These are phyloP conservation scores for Ammodytes dubius DNA, from an alignment of 2,113 vertebrate genomes.

Conservation along the genomic window DNA sequence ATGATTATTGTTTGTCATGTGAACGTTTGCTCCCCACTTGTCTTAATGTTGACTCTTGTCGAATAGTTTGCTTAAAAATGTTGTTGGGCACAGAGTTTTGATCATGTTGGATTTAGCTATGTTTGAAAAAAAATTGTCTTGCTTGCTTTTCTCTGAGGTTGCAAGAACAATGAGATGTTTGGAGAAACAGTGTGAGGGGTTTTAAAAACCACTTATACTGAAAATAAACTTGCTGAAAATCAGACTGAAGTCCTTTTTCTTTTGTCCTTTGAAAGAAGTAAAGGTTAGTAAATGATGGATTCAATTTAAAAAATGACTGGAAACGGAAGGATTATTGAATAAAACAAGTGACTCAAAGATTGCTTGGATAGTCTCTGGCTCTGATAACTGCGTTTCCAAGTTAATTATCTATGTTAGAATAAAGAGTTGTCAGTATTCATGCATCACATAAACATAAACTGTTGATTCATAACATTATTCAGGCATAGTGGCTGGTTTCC, in stretches of 20 bases:
- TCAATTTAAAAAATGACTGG: not conserved
- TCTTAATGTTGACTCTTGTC: slow-evolving; percentile 72
- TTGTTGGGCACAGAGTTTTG: slow-evolving; percentile 62
- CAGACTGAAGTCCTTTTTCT: not conserved
- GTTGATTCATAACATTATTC: no score
- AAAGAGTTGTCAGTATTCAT: slow-evolving; percentile 37
- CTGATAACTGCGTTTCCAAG: slow-evolving; percentile 22
- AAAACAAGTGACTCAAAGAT: slow-evolving; percentile 36
- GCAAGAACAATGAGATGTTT: slow-evolving; percentile 68
- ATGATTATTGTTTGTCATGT: slow-evolving; percentile 63
- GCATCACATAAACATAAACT: not conserved
- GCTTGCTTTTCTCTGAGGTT: slow-evolving; percentile 77
- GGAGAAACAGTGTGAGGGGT: slow-evolving; percentile 77
- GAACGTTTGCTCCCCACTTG: slow-evolving; percentile 57
- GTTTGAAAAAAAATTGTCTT: slow-evolving; percentile 71
- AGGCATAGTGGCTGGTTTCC: no score
- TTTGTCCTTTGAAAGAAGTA: not conserved
- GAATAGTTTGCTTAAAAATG: slow-evolving; percentile 76
- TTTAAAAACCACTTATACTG: slow-evolving; percentile 82
- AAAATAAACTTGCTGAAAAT: slow-evolving; percentile 85
- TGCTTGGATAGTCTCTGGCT: slow-evolving; percentile 1
- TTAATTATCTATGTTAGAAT: slow-evolving; percentile 12
- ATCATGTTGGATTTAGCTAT: slow-evolving; percentile 61
- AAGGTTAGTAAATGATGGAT: no score
- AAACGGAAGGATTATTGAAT: slow-evolving; percentile 33